Evolutionary conservation across 1,140 invertebrate species (phyloP), one percentile per base, ranked within the genome.

Genomic region (Drosophila sproati): DNA sequence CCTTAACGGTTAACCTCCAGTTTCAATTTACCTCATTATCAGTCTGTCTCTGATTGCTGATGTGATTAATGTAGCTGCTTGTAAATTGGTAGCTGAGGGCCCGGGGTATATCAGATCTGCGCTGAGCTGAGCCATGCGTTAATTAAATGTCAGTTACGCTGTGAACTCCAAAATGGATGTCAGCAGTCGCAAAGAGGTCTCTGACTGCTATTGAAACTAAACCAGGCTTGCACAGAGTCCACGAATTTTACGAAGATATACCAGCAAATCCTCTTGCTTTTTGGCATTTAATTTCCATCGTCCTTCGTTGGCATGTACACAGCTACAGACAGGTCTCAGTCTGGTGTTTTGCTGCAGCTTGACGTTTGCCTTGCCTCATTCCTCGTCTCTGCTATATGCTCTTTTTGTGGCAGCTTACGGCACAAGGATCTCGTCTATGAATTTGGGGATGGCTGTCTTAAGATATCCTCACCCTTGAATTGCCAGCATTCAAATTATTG

Each of bases 61-160:
- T 77, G 73, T 74, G 73, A 85, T 85, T 83, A 83, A 85, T 82
- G 62, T 68, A 43, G 64, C 74, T 63, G 51, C 68, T 74, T 85
- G 61, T 64, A 31, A 57, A 48, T 50, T 66, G 77, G 29, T 8
- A 61, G 29, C 54, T 4, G 35, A 28, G 45, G 10, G 12, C 28
- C 39, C 29, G n/a, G 28, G 20, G 20, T 20, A 20, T 1, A 20
- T 20, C 62, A 34, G 50, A 7, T 5, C 31, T 35, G 12, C 5
- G 29, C 57, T 28, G 7, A 55, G 75, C 61, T 59, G 43, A 73
- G 64, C 68, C 72, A 70, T 81, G 82, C 82, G 74, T 85, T 85
- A 85, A 86, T 86, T 79, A 85, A 85, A 86, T 78, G 78, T 86
- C 82, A 85, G 81, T 86, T 86, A 86, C 70, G 67, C 37, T 51